Evolutionary conservation across 2,797 vertebrate species (phyloP), one percentile per base, ranked within the genome.

Genomic region (Chrosomus eos): DNA sequence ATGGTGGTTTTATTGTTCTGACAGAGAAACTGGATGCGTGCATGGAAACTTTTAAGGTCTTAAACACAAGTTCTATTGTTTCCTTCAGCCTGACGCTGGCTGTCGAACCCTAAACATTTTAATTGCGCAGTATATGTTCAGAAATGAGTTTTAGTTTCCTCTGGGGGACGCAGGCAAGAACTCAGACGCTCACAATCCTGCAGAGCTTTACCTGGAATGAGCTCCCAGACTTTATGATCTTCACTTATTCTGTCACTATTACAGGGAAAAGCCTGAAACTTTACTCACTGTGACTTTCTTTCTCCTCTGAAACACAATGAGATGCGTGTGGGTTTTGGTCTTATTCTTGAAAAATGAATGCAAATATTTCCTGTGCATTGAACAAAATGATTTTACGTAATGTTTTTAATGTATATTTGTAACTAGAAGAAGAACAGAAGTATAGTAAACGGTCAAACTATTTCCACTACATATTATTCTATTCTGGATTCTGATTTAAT

Each of bases 61-160:
- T 33, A 28, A 58, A 85, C 79, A 88, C 67, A 71, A 38, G 3
- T 72, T 38, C 51, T 78, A 77, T 85, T 85, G 80, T 88, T 86
- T 77, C 8, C 1, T 71, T 70, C 33, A 23, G 45, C 66, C 77
- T 77, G 13, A 72, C 6, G 33, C 67, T 43, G 58, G 58, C 45
- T 36, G 33, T 71, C 55, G 26, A 86, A 62, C 60, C 23, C 55
- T 83, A 51, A 81, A 81, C 75, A 51, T 79, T 77, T 85, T 77
- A 83, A 87, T 85, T 68, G 80, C 26, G 33, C 48, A 31, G 7
- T 67, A 71, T 81, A 81, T 74, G 58, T 68, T 33, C n/a, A 51
- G 78, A 55, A 64, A 70, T 31, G 76, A 43, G 55, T 83, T 78
- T 85, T 68, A 51, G 80, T 87, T 76, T 58, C 80, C 86, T 73